Evolutionary conservation across 2,888 invertebrate genomes (phyloP).

Genomic region (Troglohyphantes excavatus): DNA sequence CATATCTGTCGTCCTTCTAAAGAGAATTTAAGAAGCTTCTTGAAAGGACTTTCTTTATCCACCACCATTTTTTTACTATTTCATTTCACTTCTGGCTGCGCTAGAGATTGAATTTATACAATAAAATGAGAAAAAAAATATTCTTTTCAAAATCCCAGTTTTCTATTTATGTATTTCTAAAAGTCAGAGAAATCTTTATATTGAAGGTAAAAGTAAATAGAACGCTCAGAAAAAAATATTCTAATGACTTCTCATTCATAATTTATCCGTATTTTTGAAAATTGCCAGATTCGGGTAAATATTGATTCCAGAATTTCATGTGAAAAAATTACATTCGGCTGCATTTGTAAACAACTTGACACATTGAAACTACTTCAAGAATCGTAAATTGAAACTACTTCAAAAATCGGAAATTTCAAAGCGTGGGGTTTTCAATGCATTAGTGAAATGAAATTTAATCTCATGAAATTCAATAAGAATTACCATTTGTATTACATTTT

Average conservation of each 20-base stretch:
- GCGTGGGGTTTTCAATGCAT: no score
- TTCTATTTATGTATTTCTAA: background rate
- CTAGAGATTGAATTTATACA: background rate
- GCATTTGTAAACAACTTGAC: no score
- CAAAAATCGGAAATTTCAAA: no score
- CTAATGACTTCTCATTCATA: background rate
- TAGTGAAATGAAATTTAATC: no score
- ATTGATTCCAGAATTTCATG: background rate
- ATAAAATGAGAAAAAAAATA: background rate
- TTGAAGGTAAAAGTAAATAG: background rate
- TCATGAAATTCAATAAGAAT: no score
- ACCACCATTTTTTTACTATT: background rate
- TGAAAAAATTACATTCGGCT: background rate
- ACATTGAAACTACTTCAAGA: no score
- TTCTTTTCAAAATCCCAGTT: background rate
- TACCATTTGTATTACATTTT: no score
- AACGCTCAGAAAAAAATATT: background rate
- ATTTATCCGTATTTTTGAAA: background rate
- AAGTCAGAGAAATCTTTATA: background rate
- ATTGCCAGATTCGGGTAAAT: background rate
- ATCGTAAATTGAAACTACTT: no score
- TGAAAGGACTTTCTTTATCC: slow-evolving; percentile 4
- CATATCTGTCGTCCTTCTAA: background rate
- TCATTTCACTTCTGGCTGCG: background rate
- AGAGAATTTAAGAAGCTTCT: background rate